phyloP scores from a whole-genome alignment of 1,140 invertebrate genomes.

The Xylocopa sonorina region DNA sequence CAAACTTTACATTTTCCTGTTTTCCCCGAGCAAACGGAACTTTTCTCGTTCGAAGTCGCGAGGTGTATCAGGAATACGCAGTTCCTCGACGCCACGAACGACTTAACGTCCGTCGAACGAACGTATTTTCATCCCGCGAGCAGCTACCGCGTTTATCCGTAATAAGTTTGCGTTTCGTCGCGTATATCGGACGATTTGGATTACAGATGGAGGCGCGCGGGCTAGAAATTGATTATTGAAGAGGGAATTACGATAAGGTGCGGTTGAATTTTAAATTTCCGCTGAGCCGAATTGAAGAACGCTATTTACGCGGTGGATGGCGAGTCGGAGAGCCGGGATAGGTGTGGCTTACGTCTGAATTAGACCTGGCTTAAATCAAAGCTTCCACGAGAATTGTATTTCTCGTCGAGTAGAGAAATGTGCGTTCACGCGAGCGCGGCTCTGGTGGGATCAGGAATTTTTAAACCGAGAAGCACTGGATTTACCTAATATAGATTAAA shows the following conservation, averaged over 20 bases:
- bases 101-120: neutral
- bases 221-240: neutral
- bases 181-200: no score
- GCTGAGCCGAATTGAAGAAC: neutral
- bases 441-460: neutral
- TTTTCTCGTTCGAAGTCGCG: neutral
- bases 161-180: neutral
- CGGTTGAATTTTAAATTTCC: neutral
- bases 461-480: no score
- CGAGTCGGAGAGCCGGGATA: neutral
- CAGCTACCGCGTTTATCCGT: neutral
- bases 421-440: neutral
- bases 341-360: conserved; percentile 17
- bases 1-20: neutral
- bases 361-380: neutral
- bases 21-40: neutral
- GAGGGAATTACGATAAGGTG: neutral
- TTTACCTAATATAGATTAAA: no score
- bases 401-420: neutral
- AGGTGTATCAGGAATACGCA: neutral
- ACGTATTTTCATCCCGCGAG: neutral
- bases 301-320: neutral
- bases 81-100: neutral
- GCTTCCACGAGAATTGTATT: conserved; percentile 6
- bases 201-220: neutral